These are phyloP conservation scores for Elanus axillaris DNA, from an alignment of 2,113 vertebrate species.

Conservation along the genomic window DNA sequence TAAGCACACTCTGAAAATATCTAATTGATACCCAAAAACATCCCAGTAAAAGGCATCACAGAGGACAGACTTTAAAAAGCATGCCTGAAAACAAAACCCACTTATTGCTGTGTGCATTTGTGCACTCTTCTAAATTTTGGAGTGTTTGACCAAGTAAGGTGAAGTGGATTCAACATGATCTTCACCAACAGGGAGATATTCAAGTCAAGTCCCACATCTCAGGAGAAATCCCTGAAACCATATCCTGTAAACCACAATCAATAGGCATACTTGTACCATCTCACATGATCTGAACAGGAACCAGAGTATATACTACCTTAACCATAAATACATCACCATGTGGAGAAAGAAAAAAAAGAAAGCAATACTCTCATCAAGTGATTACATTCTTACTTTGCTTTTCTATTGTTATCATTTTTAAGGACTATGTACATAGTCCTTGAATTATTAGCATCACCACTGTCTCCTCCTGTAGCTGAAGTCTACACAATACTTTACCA, in stretches of 20 bases:
- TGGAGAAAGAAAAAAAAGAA: not conserved
- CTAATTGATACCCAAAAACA: not conserved
- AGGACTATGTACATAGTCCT: not conserved
- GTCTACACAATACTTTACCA: not conserved
- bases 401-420: not conserved
- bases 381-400: not conserved
- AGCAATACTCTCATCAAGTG: not conserved
- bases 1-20: not conserved
- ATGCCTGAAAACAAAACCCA: not conserved
- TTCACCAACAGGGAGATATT: not conserved
- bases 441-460: not conserved
- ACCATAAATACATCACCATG: not conserved
- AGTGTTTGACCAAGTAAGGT: not conserved
- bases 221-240: not conserved
- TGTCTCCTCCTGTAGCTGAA: not conserved
- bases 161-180: not conserved
- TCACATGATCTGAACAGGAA: not conserved
- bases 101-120: not conserved
- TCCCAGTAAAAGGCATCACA: not conserved
- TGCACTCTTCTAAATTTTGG: not conserved
- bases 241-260: not conserved
- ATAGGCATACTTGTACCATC: not conserved
- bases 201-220: not conserved
- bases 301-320: not conserved
- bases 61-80: not conserved